Percentiles rank a stretch among this genome's conserved stretches.
These are phyloP conservation scores for Drosophila borealis DNA, from an alignment of 2,888 invertebrate genomes.

Conservation along the genomic window DNA sequence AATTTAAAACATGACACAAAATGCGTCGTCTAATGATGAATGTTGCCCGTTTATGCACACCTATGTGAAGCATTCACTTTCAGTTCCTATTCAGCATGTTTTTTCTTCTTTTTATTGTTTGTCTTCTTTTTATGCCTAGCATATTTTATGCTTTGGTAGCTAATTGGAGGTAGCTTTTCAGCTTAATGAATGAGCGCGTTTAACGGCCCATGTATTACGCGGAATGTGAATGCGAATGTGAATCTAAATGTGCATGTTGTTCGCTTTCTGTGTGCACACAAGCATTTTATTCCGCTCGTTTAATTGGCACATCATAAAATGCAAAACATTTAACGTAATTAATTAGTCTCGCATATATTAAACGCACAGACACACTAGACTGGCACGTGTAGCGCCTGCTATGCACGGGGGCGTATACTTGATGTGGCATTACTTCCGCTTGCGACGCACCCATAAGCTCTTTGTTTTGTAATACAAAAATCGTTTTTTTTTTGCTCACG, in stretches of 20 bases:
- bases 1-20: constrained; percentile 47
- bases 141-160: constrained; percentile 21
- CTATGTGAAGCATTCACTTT: constrained; percentile 26
- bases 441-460: constrained; percentile 42
- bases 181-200: constrained; percentile 38
- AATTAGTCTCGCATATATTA: constrained; percentile 48
- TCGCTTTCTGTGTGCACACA: constrained; percentile 20
- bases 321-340: constrained; percentile 59
- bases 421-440: constrained; percentile 50
- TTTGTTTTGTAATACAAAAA: constrained; percentile 8
- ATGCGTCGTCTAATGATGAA: constrained; percentile 33
- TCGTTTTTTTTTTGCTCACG: constrained; percentile 6
- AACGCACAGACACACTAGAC: constrained; percentile 3
- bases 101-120: constrained; percentile 11
- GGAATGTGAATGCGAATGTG: constrained; percentile 22
- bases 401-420: constrained; percentile 53
- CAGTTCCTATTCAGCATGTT: constrained; percentile 11
- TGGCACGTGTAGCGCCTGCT: constrained; percentile 56
- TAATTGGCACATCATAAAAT: constrained; percentile 70
- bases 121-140: constrained; percentile 1
- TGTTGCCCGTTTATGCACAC: neutral
- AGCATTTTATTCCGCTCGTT: constrained; percentile 52
- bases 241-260: constrained; percentile 7
- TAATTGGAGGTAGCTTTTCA: constrained; percentile 20
- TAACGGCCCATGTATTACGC: constrained; percentile 30